phyloP scores from a whole-genome alignment of 23 tunicate species.

The Halocynthia aurantium region DNA sequence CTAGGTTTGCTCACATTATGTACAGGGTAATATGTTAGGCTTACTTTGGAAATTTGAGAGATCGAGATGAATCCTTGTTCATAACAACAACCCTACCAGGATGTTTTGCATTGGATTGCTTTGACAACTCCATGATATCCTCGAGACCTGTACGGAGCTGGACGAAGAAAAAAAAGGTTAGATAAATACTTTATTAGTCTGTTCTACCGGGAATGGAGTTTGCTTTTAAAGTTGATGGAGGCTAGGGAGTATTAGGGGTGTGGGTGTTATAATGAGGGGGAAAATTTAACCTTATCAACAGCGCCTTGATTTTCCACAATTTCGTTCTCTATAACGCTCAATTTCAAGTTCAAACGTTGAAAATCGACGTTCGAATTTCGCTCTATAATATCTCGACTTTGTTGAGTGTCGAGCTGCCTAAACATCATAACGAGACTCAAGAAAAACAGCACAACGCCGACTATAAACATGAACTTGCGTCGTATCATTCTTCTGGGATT shows the following conservation, averaged over 20 bases:
- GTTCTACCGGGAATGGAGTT: neutral
- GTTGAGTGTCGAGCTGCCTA: constrained; percentile 15
- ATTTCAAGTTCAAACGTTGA: neutral
- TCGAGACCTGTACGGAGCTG: constrained; percentile 9
- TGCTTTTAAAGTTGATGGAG: neutral
- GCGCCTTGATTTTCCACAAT: constrained; percentile 11
- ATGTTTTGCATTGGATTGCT: neutral
- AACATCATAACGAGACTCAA: constrained; percentile 13
- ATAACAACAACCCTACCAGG: neutral
- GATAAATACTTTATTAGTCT: neutral
- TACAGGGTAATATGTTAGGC: no score
- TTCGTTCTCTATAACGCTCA: constrained; percentile 5
- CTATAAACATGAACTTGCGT: constrained; percentile 3
- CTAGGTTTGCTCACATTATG: no score
- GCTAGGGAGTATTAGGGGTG: neutral
- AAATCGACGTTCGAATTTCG: neutral
- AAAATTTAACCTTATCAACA: constrained; percentile 1
- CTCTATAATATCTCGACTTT: neutral
- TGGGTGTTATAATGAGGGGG: neutral
- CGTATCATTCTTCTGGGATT: neutral
- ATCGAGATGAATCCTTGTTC: neutral
- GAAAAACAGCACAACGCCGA: constrained; percentile 15
- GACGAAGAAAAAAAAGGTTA: neutral
- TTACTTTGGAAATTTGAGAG: no score
- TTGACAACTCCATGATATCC: constrained; percentile 12